phyloP scores from a whole-genome alignment of 2,888 invertebrate species.

The Drosophila borealis region DNA sequence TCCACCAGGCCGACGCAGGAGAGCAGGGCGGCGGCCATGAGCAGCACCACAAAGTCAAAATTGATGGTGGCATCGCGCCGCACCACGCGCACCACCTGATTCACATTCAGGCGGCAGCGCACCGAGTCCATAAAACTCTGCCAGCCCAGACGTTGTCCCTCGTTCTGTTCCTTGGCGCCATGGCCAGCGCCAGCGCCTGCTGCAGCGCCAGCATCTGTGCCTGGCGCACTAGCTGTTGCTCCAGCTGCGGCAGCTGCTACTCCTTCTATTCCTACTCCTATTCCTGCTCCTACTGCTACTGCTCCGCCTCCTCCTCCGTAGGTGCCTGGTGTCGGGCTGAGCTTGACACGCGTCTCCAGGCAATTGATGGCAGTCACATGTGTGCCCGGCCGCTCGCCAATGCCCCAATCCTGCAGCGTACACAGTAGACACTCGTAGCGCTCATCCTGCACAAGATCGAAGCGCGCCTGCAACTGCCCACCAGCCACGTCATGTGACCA shows the following conservation, averaged over 20 bases:
- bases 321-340: not conserved
- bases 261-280: too few species aligned
- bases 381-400: slow-evolving; percentile 87
- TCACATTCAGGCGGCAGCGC: slow-evolving; percentile 88
- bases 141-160: slow-evolving; percentile 46
- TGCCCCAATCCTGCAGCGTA: slow-evolving; percentile 86
- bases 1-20: slow-evolving; percentile 91
- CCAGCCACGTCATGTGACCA: slow-evolving; percentile 86
- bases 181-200: too few species aligned
- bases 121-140: slow-evolving; percentile 87
- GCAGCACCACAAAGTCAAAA: slow-evolving; percentile 90
- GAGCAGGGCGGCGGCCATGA: slow-evolving; percentile 89
- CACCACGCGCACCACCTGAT: slow-evolving; percentile 89
- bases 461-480: slow-evolving; percentile 86
- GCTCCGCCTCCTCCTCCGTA: too few species aligned
- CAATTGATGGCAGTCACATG: slow-evolving; percentile 88
- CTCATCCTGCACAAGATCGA: slow-evolving; percentile 86
- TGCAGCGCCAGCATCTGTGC: not conserved
- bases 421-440: slow-evolving; percentile 87
- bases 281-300: too few species aligned
- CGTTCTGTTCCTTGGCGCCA: not conserved
- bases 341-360: slow-evolving; percentile 69
- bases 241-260: not conserved
- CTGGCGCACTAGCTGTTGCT: not conserved
- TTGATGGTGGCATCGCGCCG: slow-evolving; percentile 88